These are phyloP conservation scores for Pyrochroa serraticornis DNA, from an alignment of 2,888 invertebrate genomes.

Conservation along the genomic window DNA sequence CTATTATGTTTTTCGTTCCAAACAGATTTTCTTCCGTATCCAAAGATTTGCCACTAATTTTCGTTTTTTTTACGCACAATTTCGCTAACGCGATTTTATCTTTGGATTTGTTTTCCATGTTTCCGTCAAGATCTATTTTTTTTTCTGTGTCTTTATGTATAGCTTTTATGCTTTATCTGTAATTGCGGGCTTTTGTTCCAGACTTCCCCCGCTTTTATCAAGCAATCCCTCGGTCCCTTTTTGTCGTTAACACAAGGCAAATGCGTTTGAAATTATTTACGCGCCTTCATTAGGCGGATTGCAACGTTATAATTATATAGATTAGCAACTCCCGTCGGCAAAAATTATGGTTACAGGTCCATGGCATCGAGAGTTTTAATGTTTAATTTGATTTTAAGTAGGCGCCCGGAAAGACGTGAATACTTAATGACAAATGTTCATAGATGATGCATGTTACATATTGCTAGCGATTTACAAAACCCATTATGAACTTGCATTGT, in stretches of 20 bases:
- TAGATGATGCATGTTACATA: too few relatives aligned
- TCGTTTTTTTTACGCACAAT: slow-evolving; percentile 12
- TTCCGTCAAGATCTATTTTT: slow-evolving; percentile 16
- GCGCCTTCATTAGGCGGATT: slow-evolving; percentile 13
- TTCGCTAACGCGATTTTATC: slow-evolving; percentile 23
- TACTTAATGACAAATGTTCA: too few relatives aligned
- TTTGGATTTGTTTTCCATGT: slow-evolving; percentile 20
- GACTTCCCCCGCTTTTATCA: slow-evolving; percentile 6
- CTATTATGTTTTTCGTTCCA: slow-evolving; percentile 25
- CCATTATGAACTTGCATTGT: too few relatives aligned
- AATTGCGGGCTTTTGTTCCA: slow-evolving; percentile 22
- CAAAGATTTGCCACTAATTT: slow-evolving; percentile 26
- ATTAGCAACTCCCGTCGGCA: neutral
- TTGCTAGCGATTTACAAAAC: too few relatives aligned
- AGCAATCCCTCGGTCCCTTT: slow-evolving; percentile 1
- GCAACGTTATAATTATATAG: slow-evolving; percentile 5
- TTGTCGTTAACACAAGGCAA: slow-evolving; percentile 9
- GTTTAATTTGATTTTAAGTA: slow-evolving; percentile 5
- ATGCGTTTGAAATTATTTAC: slow-evolving; percentile 11
- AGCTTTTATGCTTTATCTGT: slow-evolving; percentile 23
- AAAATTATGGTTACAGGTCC: neutral
- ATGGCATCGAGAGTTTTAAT: neutral
- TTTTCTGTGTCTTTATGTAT: neutral
- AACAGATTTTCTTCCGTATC: slow-evolving; percentile 27
- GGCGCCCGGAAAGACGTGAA: neutral